These are phyloP conservation scores for Sorex araneus DNA, from an alignment of 2,113 vertebrate species.

Conservation along the genomic window DNA sequence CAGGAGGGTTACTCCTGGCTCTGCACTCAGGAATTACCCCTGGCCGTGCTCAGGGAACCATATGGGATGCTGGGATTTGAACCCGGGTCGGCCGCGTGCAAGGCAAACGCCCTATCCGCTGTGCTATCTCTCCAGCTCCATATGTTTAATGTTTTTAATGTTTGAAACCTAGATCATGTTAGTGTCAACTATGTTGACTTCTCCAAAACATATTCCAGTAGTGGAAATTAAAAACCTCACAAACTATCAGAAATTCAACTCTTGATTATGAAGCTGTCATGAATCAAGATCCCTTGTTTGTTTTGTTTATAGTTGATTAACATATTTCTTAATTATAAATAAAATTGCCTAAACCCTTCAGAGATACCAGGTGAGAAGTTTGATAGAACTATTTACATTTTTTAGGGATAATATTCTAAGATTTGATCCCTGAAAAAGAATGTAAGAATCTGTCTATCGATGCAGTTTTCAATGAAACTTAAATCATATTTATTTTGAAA, in stretches of 20 bases:
- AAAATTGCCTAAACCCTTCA: not conserved
- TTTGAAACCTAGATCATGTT: too few relatives aligned
- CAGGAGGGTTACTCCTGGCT: too few relatives aligned
- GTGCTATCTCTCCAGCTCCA: too few relatives aligned
- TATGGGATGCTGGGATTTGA: too few relatives aligned
- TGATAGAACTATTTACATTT: not conserved
- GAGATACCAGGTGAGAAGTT: not conserved
- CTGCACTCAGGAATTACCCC: too few relatives aligned
- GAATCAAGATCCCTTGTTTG: not conserved
- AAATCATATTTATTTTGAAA: not conserved
- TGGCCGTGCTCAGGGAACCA: too few relatives aligned
- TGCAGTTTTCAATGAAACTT: not conserved
- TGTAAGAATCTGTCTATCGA: not conserved
- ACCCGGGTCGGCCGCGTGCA: too few relatives aligned
- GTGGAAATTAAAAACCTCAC: not conserved
- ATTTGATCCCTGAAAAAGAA: not conserved
- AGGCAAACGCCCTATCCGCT: too few relatives aligned
- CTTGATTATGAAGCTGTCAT: not conserved
- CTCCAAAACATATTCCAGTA: not conserved
- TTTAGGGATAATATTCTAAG: not conserved
- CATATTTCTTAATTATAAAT: conserved; percentile 18
- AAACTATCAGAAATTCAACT: not conserved
- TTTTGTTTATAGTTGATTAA: conserved; percentile 9
- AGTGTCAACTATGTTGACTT: not conserved
- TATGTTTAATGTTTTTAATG: too few relatives aligned